Percentiles rank a stretch among this genome's conserved stretches.
Conservation (phyloP, 2,888 invertebrate genomes). For the Stenoptilia bipunctidactyla region DNA sequence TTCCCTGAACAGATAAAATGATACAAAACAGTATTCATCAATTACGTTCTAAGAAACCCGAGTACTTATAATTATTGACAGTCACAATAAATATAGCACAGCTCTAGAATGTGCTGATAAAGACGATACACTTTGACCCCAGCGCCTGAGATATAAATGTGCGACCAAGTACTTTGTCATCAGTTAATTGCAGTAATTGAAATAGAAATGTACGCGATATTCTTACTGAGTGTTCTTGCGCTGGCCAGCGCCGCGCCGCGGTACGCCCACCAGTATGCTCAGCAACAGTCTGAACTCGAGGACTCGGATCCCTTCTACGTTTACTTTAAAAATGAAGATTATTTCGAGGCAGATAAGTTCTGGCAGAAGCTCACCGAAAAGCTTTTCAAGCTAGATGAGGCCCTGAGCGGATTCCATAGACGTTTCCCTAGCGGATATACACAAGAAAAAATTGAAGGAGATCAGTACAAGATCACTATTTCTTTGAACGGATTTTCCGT, state of each 20-base stretch:
- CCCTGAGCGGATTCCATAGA: slow-evolving; percentile 28
- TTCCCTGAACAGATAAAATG: too few species aligned
- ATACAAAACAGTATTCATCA: too few species aligned
- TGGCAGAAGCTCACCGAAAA: slow-evolving; percentile 35
- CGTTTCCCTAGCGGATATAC: slow-evolving; percentile 27
- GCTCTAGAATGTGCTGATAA: slow-evolving; percentile 1
- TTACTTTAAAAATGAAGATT: slow-evolving; percentile 21
- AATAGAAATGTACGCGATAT: slow-evolving; percentile 26
- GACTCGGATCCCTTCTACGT: slow-evolving; percentile 7
- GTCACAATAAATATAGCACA: neutral
- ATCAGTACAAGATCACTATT: slow-evolving; percentile 38
- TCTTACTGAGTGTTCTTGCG: slow-evolving; percentile 29
- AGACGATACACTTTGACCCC: neutral
- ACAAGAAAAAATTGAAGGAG: slow-evolving; percentile 27
- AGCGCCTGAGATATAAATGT: neutral
- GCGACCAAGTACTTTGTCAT: too few species aligned
- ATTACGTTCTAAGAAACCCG: neutral
- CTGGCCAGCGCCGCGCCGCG: slow-evolving; percentile 36
- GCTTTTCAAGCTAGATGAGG: slow-evolving; percentile 30
- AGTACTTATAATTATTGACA: neutral
- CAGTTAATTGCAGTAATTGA: neutral
- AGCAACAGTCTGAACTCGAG: slow-evolving; percentile 9
- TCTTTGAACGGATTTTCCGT: slow-evolving; percentile 35
- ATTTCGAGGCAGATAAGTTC: slow-evolving; percentile 41
- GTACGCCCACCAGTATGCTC: slow-evolving; percentile 12